Conservation (phyloP, 2,888 invertebrate species). For the Stenotaenia linearis region DNA sequence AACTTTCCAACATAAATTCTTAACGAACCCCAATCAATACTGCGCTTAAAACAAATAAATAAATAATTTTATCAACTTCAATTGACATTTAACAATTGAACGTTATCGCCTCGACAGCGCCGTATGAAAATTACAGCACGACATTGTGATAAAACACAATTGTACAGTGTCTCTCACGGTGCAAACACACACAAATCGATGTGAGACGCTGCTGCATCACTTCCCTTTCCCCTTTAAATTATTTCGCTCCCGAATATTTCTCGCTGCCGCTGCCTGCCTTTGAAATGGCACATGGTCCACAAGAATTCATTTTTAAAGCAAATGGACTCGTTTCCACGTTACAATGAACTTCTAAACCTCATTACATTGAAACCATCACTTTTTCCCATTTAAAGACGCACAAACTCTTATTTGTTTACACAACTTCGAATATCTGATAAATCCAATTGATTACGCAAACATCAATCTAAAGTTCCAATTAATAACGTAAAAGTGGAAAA, state of each 20-base stretch:
- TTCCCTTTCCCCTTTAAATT: not conserved
- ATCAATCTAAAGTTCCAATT: not conserved
- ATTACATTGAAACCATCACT: not conserved
- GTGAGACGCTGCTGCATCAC: not conserved
- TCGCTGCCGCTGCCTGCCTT: not conserved
- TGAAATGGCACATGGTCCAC: not conserved
- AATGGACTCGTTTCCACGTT: not conserved
- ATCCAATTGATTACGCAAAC: not conserved
- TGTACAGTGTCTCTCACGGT: not conserved
- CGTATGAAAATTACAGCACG: not conserved
- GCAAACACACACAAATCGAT: not conserved
- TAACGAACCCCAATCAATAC: not conserved
- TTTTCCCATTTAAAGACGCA: not conserved
- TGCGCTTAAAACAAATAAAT: not conserved
- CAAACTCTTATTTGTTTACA: not conserved
- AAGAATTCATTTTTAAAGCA: not conserved
- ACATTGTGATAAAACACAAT: not conserved
- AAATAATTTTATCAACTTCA: not conserved
- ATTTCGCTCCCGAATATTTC: not conserved
- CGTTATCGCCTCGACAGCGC: not conserved
- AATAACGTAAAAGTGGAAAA: not conserved
- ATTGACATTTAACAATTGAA: not conserved
- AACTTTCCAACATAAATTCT: no score
- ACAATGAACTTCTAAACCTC: not conserved
- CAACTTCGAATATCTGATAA: not conserved